Conservation (phyloP, 1,140 invertebrate species). For the Potamilus streckersoni region DNA sequence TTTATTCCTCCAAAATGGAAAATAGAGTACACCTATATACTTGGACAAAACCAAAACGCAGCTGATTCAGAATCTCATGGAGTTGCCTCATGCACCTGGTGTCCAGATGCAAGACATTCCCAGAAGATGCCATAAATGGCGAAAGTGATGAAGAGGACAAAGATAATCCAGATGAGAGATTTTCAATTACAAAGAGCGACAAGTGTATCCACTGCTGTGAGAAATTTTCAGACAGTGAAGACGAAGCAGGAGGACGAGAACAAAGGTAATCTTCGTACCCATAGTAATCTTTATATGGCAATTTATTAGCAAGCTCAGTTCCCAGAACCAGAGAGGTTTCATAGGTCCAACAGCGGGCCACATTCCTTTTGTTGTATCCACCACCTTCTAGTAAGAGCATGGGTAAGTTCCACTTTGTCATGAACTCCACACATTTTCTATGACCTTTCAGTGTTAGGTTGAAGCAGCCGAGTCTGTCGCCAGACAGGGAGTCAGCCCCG, state of each 20-base stretch:
- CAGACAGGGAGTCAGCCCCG: conserved; percentile 98
- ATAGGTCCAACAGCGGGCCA: conserved; percentile 98
- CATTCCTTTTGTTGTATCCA: conserved; percentile 97
- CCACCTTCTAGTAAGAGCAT: conserved; percentile 95
- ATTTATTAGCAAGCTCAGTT: conserved; percentile 95
- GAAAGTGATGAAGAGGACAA: too few relatives aligned
- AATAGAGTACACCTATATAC: too few relatives aligned
- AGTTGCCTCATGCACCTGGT: too few relatives aligned
- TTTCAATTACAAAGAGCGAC: too few relatives aligned
- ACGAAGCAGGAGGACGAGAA: conserved; percentile 70
- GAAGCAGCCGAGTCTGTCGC: too few relatives aligned
- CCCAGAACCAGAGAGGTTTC: conserved; percentile 97
- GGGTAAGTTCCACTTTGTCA: conserved; percentile 93
- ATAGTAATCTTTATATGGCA: conserved; percentile 99
- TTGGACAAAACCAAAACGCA: too few relatives aligned
- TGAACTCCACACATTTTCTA: conserved; percentile 96
- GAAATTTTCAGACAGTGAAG: conserved; percentile 97
- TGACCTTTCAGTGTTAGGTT: conserved; percentile 94
- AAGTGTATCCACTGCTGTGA: too few relatives aligned
- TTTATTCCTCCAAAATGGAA: too few relatives aligned
- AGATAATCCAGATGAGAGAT: too few relatives aligned
- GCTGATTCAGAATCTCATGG: too few relatives aligned
- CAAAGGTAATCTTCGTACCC: conserved; percentile 99
- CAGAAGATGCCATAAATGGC: too few relatives aligned
- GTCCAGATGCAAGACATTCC: too few relatives aligned